Base-by-base conservation (phyloP, 2,113 vertebrate genomes). In the Physeter macrocephalus region DNA sequence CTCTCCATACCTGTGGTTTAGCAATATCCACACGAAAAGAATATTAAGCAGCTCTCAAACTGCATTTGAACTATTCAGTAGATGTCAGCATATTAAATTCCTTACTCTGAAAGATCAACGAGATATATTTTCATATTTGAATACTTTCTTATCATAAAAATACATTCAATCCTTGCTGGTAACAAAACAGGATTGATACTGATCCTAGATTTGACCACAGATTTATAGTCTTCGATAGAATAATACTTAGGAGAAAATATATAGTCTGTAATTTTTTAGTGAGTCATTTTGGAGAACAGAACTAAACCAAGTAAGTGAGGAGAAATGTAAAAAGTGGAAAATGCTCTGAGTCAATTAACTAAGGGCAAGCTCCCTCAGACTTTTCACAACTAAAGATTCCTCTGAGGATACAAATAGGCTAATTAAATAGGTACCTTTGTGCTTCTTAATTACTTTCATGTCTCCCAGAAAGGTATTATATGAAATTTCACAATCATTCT, bases 391-490 rank as follows among this genome's bases (percentile, higher is more conserved):
- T 59, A 18, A 92, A 23, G n/a, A 88, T 78, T 95, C 85, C 91
- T 85, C 85, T 75, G 77, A 97, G 93, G 82, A 59, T 93, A 95
- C 69, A 93, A 92, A 74, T n/a, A 91, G 41, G 59, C 41, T 96
- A 91, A 96, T 96, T 97, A 96, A 95, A 96, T 71, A 95, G 77
- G 61, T 88, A 75, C 43, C 77, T 88, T 78, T 54, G 6, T 77
- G 74, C n/a, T 93, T 92, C 75, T 95, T 97, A 96, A 97, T 96
- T 95, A 95, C 66, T 95, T 85, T 95, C 36, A 88, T 95, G 90
- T 85, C 43, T 93, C 62, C 64, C 52, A 89, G 66, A 91, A 97
- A 94, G 43, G 75, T 52, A 88, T n/a, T 93, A 78, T 52, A 78
- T 93, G 78, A 94, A 88, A 91, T 88, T 80, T 94, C 88, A 81